phyloP scores from a whole-genome alignment of 2,888 invertebrate genomes.

The Oscheius sp. region DNA sequence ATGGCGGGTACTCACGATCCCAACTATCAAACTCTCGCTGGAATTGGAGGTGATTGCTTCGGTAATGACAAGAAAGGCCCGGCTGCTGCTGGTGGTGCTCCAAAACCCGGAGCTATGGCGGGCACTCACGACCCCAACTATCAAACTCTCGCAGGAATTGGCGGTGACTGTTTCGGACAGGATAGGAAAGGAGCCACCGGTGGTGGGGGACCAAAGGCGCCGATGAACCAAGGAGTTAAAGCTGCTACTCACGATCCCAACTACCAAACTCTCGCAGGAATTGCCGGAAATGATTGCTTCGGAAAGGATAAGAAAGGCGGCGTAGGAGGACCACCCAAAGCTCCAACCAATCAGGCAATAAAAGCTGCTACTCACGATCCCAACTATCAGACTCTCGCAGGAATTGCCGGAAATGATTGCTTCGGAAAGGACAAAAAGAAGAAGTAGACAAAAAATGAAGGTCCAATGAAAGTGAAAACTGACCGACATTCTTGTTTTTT shows the following conservation, averaged over 20 bases:
- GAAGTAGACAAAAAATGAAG: not conserved
- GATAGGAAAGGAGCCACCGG: conserved; percentile 29
- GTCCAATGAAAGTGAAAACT: too few relatives aligned
- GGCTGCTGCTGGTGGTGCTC: conserved; percentile 3
- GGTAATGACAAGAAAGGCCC: conserved; percentile 19
- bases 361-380: conserved; percentile 5
- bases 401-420: not conserved
- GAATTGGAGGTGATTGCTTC: conserved; percentile 30
- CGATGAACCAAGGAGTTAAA: not conserved
- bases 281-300: conserved; percentile 23
- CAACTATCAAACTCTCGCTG: conserved; percentile 42
- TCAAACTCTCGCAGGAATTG: conserved; percentile 39
- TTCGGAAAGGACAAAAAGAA: conserved; percentile 13
- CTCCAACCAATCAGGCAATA: not conserved
- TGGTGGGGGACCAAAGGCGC: conserved; percentile 18
- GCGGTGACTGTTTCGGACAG: conserved; percentile 37
- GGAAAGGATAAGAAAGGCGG: conserved; percentile 20
- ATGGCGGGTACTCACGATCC: conserved; percentile 34
- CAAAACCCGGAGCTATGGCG: conserved; percentile 19
- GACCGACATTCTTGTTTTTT: too few relatives aligned
- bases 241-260: conserved; percentile 10
- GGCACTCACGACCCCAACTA: conserved; percentile 39
- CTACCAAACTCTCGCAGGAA: conserved; percentile 22
- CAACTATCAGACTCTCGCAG: conserved; percentile 12
- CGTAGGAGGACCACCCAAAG: not conserved